Conservation (phyloP, 2,888 invertebrate species). For the Teleogryllus oceanicus region DNA sequence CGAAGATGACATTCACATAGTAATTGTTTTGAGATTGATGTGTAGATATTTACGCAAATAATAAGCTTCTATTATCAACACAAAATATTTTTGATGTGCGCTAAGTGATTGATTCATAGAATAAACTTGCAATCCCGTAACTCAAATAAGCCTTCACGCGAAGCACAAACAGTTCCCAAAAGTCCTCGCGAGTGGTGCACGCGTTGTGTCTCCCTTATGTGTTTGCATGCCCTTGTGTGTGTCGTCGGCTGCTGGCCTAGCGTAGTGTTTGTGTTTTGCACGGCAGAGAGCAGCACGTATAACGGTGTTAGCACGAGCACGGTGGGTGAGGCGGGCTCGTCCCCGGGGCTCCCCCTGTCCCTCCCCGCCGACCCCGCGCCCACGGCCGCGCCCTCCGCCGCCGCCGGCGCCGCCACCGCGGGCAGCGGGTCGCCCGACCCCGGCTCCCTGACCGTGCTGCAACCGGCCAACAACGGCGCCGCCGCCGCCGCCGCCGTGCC, state of each 20-base stretch:
- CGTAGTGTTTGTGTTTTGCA: constrained; percentile 25
- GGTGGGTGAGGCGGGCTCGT: constrained; percentile 48
- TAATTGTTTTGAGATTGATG: too few species aligned
- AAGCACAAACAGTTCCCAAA: too few species aligned
- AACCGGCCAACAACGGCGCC: constrained; percentile 52
- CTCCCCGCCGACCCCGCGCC: constrained; percentile 49
- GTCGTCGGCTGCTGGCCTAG: background rate
- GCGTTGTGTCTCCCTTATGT: background rate
- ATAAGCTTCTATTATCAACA: too few species aligned
- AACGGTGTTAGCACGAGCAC: constrained; percentile 35
- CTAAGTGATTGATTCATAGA: too few species aligned
- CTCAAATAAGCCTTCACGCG: too few species aligned
- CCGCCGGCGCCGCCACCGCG: constrained; percentile 37
- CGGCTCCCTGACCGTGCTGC: constrained; percentile 56
- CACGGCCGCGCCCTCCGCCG: constrained; percentile 34
- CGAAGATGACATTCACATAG: too few species aligned
- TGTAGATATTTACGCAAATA: too few species aligned
- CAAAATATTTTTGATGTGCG: too few species aligned
- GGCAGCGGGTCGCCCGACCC: constrained; percentile 45
- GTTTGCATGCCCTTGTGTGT: constrained; percentile 21
- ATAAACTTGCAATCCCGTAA: too few species aligned
- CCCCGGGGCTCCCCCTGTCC: constrained; percentile 52
- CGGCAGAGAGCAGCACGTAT: constrained; percentile 35
- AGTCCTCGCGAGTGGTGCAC: background rate
- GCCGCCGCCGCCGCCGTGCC: constrained; percentile 45